phyloP scores from a whole-genome alignment of 2,797 vertebrate genomes.

The Hyperoplus immaculatus region DNA sequence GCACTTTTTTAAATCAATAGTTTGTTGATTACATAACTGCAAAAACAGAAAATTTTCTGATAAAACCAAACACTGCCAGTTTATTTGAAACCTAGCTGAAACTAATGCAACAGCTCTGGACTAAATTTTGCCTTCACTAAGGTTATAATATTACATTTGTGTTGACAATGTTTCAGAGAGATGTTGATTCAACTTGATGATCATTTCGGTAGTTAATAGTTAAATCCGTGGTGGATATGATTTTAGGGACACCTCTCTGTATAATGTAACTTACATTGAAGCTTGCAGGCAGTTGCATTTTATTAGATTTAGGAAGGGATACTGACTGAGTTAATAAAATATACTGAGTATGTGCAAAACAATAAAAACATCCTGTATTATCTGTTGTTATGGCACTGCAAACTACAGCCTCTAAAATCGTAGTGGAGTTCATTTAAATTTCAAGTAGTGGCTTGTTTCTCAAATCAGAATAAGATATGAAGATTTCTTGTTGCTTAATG shows the following conservation, averaged over 20 bases:
- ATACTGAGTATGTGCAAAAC: background rate
- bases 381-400: background rate
- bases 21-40: too few relatives aligned
- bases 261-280: background rate
- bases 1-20: too few relatives aligned
- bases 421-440: background rate
- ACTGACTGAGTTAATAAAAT: background rate
- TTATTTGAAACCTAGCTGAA: background rate
- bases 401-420: constrained; percentile 1
- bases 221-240: background rate
- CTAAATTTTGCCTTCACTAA: background rate
- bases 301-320: background rate
- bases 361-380: background rate
- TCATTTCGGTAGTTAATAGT: background rate
- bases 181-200: background rate
- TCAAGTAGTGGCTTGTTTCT: background rate
- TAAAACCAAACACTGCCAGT: background rate
- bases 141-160: background rate
- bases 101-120: too few relatives aligned
- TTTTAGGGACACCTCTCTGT: background rate
- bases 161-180: background rate
- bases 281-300: background rate
- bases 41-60: too few relatives aligned
- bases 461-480: too few relatives aligned
- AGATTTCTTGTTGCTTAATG: background rate